Evolutionary conservation across 2,888 invertebrate genomes (phyloP), one percentile per base, ranked within the genome.

Genomic region (Empis livida): DNA sequence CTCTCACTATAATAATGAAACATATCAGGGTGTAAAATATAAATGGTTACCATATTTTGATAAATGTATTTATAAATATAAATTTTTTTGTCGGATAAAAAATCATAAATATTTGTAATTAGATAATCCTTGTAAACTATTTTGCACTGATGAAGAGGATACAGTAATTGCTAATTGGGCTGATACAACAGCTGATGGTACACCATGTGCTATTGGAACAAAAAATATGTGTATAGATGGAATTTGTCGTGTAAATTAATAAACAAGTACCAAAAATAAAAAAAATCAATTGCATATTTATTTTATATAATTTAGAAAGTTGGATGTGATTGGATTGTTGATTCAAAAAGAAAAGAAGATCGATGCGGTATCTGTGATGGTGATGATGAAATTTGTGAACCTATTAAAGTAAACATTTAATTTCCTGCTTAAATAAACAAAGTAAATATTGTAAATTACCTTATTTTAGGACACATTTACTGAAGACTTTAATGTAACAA

Each of bases 261-360:
- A 27, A 13, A 17, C 20, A 20, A 20, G n/a, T n/a, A n/a, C n/a
- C n/a, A 20, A 20, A 5, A 20, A 20, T 20, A 20, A 20, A 20
- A 20, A 20, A 20, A 20, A 20, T 20, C 4, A 20, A 20, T 5
- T 5, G 5, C 20, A 20, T 20, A 20, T 2, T 27, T 27, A 27
- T 27, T 27, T 20, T 20, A 9, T 27, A 27, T 27, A 71, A 74
- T 54, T 75, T 78, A 90, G 82, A 82, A 80, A 71, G 85, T 92
- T 45, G 88, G 91, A n/a, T 92, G 92, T 70, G 91, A 92, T 71
- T 91, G 90, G 89, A 71, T 78, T 46, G 80, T 92, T 43, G 85
- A 85, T 61, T 90, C 90, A 0, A 77, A 77, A 45, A 76, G 82
- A 30, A 76, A 79, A 57, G 89, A 89, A 60, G 92, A 92, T 67